Conservation (phyloP, 2,113 vertebrate species). For the Rhinichthys klamathensis region DNA sequence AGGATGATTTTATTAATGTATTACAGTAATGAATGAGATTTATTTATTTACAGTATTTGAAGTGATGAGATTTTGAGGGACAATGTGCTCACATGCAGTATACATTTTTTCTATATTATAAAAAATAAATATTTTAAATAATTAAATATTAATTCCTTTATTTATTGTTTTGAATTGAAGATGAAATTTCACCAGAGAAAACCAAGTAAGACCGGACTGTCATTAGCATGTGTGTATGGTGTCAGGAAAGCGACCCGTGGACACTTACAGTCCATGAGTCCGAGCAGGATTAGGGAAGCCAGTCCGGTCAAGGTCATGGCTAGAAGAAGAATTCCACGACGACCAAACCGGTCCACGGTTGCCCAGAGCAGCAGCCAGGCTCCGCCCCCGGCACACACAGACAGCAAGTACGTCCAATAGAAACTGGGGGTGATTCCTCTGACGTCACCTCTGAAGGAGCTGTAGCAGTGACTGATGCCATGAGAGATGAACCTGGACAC, state of each 20-base stretch:
- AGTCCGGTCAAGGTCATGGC: constrained; percentile 86
- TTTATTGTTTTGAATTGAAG: background rate
- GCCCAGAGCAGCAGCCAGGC: constrained; percentile 85
- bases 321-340: constrained; percentile 86
- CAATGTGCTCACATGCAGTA: background rate
- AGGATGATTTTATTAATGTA: background rate
- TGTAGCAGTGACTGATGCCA: constrained; percentile 88
- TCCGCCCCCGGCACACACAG: constrained; percentile 81
- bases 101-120: no score
- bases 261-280: constrained; percentile 86
- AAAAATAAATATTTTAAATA: no score
- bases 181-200: background rate
- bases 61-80: background rate
- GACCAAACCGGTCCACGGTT: constrained; percentile 84
- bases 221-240: no score
- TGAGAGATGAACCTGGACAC: constrained; percentile 85
- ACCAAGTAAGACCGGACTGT: background rate
- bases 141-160: no score
- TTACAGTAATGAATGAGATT: background rate
- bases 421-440: constrained; percentile 79
- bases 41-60: background rate
- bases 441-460: constrained; percentile 81
- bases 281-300: constrained; percentile 85
- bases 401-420: constrained; percentile 86
- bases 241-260: no score